Evolutionary conservation across 2,888 invertebrate species (phyloP).

Genomic region (Nomada goodeniana): DNA sequence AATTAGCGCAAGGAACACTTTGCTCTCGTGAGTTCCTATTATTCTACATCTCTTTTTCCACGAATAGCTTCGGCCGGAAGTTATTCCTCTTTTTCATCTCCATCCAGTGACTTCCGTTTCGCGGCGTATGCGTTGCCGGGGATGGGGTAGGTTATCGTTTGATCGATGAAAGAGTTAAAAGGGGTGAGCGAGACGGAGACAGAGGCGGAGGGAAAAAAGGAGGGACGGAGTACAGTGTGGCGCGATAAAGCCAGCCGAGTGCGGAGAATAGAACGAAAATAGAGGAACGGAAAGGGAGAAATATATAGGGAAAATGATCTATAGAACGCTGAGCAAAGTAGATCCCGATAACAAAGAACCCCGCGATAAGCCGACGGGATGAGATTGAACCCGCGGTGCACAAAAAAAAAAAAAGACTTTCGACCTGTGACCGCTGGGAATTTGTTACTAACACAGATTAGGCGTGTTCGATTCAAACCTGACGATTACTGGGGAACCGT

Average conservation of each 20-base stretch:
- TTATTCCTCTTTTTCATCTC: slow-evolving; percentile 57
- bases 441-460: slow-evolving; percentile 32
- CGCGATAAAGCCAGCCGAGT: slow-evolving; percentile 44
- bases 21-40: background rate
- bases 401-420: slow-evolving; percentile 14
- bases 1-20: slow-evolving; percentile 46
- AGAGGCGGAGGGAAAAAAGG: background rate
- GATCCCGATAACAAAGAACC: slow-evolving; percentile 56
- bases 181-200: slow-evolving; percentile 14
- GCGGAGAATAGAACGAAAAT: slow-evolving; percentile 56
- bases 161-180: slow-evolving; percentile 68
- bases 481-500: too few species aligned
- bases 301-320: slow-evolving; percentile 64
- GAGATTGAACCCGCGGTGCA: slow-evolving; percentile 43
- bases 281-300: slow-evolving; percentile 62
- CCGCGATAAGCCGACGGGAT: slow-evolving; percentile 54
- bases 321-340: slow-evolving; percentile 58
- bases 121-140: background rate
- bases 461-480: slow-evolving; percentile 1
- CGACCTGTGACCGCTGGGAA: slow-evolving; percentile 34
- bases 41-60: background rate
- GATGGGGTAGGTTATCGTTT: slow-evolving; percentile 61
- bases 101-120: slow-evolving; percentile 53
- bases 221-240: slow-evolving; percentile 17
- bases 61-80: slow-evolving; percentile 42